Percentiles rank a stretch among this genome's conserved stretches.
Evolutionary conservation across 2,888 invertebrate species (phyloP).

Genomic region (Drosophila rellima): DNA sequence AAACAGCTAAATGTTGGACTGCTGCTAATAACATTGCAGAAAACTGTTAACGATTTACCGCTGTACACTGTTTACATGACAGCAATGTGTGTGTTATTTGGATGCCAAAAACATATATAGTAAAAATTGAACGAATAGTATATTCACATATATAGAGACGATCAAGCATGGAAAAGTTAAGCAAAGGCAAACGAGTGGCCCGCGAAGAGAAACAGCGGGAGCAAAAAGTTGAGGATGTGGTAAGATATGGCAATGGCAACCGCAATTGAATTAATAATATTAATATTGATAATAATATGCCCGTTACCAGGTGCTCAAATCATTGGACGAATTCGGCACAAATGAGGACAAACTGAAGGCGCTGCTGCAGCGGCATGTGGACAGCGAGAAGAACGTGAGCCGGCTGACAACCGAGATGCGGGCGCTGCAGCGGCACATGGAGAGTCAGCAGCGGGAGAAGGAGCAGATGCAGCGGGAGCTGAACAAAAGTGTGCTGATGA

Average conservation of each 20-base stretch:
- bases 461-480: slow-evolving; percentile 93
- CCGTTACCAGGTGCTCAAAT: slow-evolving; percentile 65
- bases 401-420: slow-evolving; percentile 87
- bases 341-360: slow-evolving; percentile 78
- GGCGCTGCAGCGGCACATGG: slow-evolving; percentile 88
- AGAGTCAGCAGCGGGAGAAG: slow-evolving; percentile 90
- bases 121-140: slow-evolving; percentile 45
- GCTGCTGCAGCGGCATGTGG: slow-evolving; percentile 89
- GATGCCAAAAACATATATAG: slow-evolving; percentile 38
- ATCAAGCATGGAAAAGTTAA: slow-evolving; percentile 83
- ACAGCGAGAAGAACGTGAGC: slow-evolving; percentile 90
- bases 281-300: neutral
- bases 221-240: slow-evolving; percentile 85
- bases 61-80: slow-evolving; percentile 2
- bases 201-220: slow-evolving; percentile 86
- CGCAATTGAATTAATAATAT: neutral
- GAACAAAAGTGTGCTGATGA: slow-evolving; percentile 92
- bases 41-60: slow-evolving; percentile 2
- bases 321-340: slow-evolving; percentile 70
- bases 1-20: neutral
- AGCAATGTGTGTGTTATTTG: slow-evolving; percentile 23
- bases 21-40: slow-evolving; percentile 3
- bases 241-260: slow-evolving; percentile 40
- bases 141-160: slow-evolving; percentile 43
- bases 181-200: slow-evolving; percentile 83